Evolutionary conservation across 2,888 invertebrate species (phyloP).

Genomic region (Lithosia quadra): DNA sequence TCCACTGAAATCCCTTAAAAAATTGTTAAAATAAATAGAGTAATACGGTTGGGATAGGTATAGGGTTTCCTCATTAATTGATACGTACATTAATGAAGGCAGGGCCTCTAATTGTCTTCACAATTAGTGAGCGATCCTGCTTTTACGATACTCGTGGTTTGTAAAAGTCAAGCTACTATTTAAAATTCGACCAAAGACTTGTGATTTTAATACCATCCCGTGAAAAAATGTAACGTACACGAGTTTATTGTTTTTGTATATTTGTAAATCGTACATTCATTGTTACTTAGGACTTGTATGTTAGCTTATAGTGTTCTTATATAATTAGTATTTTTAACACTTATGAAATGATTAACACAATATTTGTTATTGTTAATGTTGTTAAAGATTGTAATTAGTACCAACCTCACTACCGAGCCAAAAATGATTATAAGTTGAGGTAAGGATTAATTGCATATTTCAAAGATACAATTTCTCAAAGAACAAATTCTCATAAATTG

Average conservation of each 20-base stretch:
- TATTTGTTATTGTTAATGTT: too few species aligned
- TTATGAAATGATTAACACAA: neutral
- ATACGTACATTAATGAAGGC: constrained; percentile 66
- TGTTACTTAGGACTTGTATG: too few species aligned
- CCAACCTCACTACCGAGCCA: neutral
- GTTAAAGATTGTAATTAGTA: too few species aligned
- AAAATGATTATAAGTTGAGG: too few species aligned
- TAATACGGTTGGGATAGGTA: constrained; percentile 55
- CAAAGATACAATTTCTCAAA: too few species aligned
- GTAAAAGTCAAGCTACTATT: neutral
- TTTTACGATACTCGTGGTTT: constrained; percentile 11
- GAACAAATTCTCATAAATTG: too few species aligned
- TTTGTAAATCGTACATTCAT: too few species aligned
- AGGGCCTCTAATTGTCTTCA: constrained; percentile 78
- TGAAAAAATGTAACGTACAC: too few species aligned
- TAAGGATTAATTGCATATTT: too few species aligned
- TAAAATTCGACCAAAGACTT: neutral
- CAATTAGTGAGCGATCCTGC: constrained; percentile 71
- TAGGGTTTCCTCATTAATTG: constrained; percentile 78
- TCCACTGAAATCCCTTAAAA: neutral
- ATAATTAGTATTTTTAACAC: neutral
- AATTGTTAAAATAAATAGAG: constrained; percentile 32
- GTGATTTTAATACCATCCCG: too few species aligned
- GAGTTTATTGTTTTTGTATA: too few species aligned
- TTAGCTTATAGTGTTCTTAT: too few species aligned